Percentiles rank a stretch among this genome's conserved stretches.
These are phyloP conservation scores for Microctenopoma lineatum DNA, from an alignment of 2,797 vertebrate genomes.

Conservation along the genomic window DNA sequence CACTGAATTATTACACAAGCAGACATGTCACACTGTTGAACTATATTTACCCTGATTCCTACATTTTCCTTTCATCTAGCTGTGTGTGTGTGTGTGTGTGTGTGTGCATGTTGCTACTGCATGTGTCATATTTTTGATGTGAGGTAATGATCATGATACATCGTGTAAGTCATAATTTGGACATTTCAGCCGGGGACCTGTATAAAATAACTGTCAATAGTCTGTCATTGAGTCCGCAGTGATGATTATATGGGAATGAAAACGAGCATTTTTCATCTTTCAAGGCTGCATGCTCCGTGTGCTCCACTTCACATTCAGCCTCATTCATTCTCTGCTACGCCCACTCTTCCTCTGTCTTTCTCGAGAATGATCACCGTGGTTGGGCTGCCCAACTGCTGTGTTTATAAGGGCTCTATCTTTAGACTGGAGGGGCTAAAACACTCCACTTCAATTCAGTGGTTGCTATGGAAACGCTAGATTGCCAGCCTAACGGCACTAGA, in stretches of 20 bases:
- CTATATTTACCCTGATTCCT: too few species aligned
- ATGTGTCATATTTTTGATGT: too few species aligned
- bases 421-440: slow-evolving; percentile 66
- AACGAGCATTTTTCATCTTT: not conserved
- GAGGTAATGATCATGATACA: too few species aligned
- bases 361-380: slow-evolving; percentile 31
- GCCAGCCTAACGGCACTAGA: slow-evolving; percentile 53
- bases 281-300: not conserved
- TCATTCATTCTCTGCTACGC: slow-evolving; percentile 1
- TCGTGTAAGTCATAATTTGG: too few species aligned
- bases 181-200: too few species aligned
- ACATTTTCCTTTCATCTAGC: too few species aligned
- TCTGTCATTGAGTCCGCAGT: not conserved
- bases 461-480: slow-evolving; percentile 76
- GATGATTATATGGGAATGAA: not conserved
- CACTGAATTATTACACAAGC: too few species aligned
- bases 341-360: slow-evolving; percentile 19
- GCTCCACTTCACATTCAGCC: not conserved
- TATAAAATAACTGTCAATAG: not conserved
- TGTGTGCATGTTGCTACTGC: too few species aligned
- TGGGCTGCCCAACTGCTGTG: slow-evolving; percentile 41
- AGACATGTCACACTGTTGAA: too few species aligned
- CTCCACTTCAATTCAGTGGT: slow-evolving; percentile 69
- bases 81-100: too few species aligned
- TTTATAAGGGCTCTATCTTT: slow-evolving; percentile 76